A percentile compares a stretch with the other conserved stretches of the same genome.
phyloP scores from a whole-genome alignment of 2,888 invertebrate species.

The Drosophila basisetae region DNA sequence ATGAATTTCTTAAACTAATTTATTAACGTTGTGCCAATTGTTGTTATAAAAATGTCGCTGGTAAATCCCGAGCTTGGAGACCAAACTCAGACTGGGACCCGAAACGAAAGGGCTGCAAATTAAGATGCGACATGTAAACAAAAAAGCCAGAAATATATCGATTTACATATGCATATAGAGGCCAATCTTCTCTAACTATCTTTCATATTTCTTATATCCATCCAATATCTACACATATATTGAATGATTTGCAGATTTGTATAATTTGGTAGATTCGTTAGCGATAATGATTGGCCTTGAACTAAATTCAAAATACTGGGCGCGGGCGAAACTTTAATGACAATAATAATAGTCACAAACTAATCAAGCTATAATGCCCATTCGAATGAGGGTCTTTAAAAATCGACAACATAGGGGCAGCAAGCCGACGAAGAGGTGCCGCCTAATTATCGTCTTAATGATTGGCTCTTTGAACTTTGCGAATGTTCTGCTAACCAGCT shows the following conservation, averaged over 20 bases:
- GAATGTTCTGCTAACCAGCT: conserved; percentile 47
- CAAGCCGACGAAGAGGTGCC: neutral
- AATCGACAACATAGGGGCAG: neutral
- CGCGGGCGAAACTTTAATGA: conserved; percentile 41
- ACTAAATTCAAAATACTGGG: conserved; percentile 60
- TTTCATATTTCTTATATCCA: conserved; percentile 1
- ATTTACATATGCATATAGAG: conserved; percentile 46
- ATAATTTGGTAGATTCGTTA: conserved; percentile 35
- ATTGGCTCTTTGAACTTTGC: conserved; percentile 39
- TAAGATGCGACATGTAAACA: conserved; percentile 39
- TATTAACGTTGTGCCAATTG: conserved; percentile 70
- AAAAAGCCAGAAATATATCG: conserved; percentile 29
- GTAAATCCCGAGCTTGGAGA: conserved; percentile 58
- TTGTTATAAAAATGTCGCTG: conserved; percentile 55
- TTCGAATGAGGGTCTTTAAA: neutral
- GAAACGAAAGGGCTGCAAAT: conserved; percentile 20
- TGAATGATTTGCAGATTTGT: conserved; percentile 14
- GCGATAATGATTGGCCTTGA: conserved; percentile 63
- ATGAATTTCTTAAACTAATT: conserved; percentile 64
- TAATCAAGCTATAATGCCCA: neutral
- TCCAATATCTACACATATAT: conserved; percentile 4
- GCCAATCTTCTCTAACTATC: conserved; percentile 5
- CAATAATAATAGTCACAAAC: conserved; percentile 28
- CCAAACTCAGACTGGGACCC: conserved; percentile 5
- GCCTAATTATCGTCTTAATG: conserved; percentile 14